A percentile compares a stretch with the other conserved stretches of the same genome.
Conservation (phyloP, 2,113 vertebrate genomes). For the Clarias magur region DNA sequence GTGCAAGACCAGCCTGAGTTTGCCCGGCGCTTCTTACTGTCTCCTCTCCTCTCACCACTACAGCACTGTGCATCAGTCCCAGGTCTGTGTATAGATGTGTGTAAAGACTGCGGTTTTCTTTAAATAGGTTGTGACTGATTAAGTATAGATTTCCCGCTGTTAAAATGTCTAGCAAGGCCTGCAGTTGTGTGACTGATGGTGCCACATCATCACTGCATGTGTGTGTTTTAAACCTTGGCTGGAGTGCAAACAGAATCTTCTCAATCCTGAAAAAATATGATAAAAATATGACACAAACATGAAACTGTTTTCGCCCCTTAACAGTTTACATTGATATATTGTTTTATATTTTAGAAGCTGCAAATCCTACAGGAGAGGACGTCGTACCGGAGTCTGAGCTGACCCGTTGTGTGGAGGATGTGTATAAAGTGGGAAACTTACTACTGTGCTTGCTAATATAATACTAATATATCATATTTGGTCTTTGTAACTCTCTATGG, state of each 20-base stretch:
- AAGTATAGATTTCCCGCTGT: constrained; percentile 25
- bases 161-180: constrained; percentile 11
- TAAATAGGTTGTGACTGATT: constrained; percentile 14
- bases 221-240: constrained; percentile 2
- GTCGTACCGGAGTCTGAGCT: constrained; percentile 82
- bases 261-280: background rate
- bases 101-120: constrained; percentile 15
- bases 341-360: background rate
- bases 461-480: too few relatives aligned
- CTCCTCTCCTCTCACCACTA: constrained; percentile 79
- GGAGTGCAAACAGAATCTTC: background rate
- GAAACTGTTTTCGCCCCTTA: background rate
- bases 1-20: constrained; percentile 75
- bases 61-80: constrained; percentile 61
- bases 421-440: constrained; percentile 80
- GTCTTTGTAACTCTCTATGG: background rate
- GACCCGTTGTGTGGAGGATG: constrained; percentile 80
- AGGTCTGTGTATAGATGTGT: constrained; percentile 67
- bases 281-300: background rate
- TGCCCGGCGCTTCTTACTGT: constrained; percentile 76
- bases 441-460: too few relatives aligned
- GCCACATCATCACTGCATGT: background rate
- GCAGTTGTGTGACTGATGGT: constrained; percentile 1
- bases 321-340: background rate
- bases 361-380: constrained; percentile 55